Base-by-base conservation (phyloP, 2,113 vertebrate genomes). In the Hirundichthys speculiger region DNA sequence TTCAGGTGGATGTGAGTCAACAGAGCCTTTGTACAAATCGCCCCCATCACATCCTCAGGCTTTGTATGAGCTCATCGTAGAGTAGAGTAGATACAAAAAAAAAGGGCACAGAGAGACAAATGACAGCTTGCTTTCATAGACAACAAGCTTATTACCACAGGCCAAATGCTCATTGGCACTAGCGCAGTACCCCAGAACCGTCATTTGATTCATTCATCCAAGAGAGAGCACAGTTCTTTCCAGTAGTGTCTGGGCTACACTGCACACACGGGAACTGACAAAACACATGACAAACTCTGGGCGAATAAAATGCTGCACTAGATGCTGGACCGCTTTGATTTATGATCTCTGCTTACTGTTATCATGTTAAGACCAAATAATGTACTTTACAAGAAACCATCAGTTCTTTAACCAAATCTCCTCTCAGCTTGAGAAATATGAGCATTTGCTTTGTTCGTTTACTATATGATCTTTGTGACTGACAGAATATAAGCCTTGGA, bases 1-100 rank as follows among this genome's bases (percentile, higher is more conserved):
- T 83, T 82, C 73, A 87, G 80, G 82, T 88, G 84, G 84, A 88
- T 88, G 73, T 88, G 89, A 90, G 87, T 89, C 87, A 90, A 81
- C 82, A 69, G 71, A 27, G 64, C 84, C 77, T 65, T 83, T 88
- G 82, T 84, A 83, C 81, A 75, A 76, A 77, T 84, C 84, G 81
- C 86, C 87, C 75, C 84, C 87, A 43, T 81, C 77, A 65, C 73
- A 72, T 68, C 68, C 69, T 67, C 69, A 42, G 62, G 77, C 80
- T 80, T 73, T 83, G 56, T 49, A 38, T 62, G 64, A 74, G 74
- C 66, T 83, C 13, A 38, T 51, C 73, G 71, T 79, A 60, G 64
- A 86, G 67, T 58, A 67, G 63, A 34, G 1, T 18, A 10, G 10
- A n/a, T n/a, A 30, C 53, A 34, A 51, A 67, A 64, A 46, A 69